Base-by-base conservation (phyloP, 2,888 invertebrate species). In the Nymphalis polychloros region DNA sequence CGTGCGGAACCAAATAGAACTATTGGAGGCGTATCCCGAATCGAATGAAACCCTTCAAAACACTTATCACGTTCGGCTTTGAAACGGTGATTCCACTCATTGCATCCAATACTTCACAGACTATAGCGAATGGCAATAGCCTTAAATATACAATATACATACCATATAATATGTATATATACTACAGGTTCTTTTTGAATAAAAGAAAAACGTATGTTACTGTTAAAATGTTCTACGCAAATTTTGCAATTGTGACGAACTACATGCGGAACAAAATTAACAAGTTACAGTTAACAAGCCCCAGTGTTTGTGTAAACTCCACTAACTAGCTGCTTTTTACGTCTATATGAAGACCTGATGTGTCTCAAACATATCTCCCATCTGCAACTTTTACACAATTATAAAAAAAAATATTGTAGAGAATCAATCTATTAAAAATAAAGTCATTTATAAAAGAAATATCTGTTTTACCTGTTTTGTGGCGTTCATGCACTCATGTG, bases 241-340 rank as follows among this genome's bases (percentile, higher is more conserved):
- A 77, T 79, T 78, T 78, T 79, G 77, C 80, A 81, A 81, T 85
- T 86, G 86, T 87, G 86, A 86, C 86, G 85, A 86, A 85, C 82
- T 81, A 77, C 81, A 77, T 72, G 76, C 81, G 78, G 80, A 87
- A 86, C 86, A 84, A 87, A 89, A 88, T 88, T 87, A 91, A 89
- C 90, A 87, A 90, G 87, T 89, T 87, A 88, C 87, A 86, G 87
- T 89, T 89, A 90, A 88, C 89, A 86, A 89, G 85, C 84, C 75
- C 76, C 70, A 79, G 73, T 85, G 87, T 86, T 86, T 87, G 87
- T 87, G 87, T 89, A 88, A 89, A 88, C 86, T 89, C 80, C 73
- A 70, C 84, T 89, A 90, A 90, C 90, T 86, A 89, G 85, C 81
- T 82, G 78, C 83, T 86, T 87, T 87, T 88, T 88, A 85, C 66